These are phyloP conservation scores for Acrocephalus kingi DNA, from an alignment of 2,113 vertebrate species.

Conservation along the genomic window DNA sequence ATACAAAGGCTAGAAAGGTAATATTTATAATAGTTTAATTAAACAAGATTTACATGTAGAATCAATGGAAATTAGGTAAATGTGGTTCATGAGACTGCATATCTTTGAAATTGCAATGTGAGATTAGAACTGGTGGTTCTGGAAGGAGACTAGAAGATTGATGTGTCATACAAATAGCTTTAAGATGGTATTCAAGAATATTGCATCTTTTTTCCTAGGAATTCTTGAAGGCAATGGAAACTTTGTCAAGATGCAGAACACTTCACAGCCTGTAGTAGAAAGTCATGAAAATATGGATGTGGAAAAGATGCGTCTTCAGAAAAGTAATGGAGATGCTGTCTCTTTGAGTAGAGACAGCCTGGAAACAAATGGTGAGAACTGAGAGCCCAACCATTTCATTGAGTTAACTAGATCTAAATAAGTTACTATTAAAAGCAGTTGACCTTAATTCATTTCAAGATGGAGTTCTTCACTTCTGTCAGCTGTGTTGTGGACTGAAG, in stretches of 20 bases:
- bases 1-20: not conserved
- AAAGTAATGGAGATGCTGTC: slow-evolving; percentile 37
- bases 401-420: not conserved
- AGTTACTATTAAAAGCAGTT: not conserved
- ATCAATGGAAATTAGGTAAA: not conserved
- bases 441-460: not conserved
- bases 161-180: not conserved
- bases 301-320: slow-evolving; percentile 55
- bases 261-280: slow-evolving; percentile 70
- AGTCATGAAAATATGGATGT: slow-evolving; percentile 56
- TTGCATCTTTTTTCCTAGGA: slow-evolving; percentile 56
- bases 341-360: slow-evolving; percentile 77
- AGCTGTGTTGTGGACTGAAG: not conserved
- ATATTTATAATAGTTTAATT: not conserved
- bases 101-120: not conserved
- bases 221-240: slow-evolving; percentile 63
- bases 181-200: not conserved
- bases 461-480: not conserved
- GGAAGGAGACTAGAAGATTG: not conserved
- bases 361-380: slow-evolving; percentile 81
- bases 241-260: slow-evolving; percentile 78
- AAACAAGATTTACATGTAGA: not conserved
- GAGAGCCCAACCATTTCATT: not conserved
- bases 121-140: not conserved
- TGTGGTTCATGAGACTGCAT: not conserved